Conservation (phyloP, 2,797 vertebrate species). For the Carduelis carduelis region DNA sequence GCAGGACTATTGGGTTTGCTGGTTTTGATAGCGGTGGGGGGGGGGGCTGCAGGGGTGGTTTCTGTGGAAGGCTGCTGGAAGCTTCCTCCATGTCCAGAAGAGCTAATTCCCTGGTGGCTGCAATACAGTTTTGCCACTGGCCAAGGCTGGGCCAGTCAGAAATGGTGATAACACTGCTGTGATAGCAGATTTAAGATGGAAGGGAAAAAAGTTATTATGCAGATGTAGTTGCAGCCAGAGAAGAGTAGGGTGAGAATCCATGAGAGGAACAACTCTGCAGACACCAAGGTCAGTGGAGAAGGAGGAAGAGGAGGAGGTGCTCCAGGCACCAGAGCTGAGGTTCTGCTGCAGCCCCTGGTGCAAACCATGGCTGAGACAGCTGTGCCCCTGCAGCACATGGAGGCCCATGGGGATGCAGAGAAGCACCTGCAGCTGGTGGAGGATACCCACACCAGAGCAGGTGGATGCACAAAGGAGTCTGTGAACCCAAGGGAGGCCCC, state of each 20-base stretch:
- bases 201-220: too few relatives aligned
- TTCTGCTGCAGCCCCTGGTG: neutral
- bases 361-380: neutral
- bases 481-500: neutral
- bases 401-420: neutral
- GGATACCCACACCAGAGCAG: neutral
- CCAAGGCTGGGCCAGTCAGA: too few relatives aligned
- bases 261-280: neutral
- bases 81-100: neutral
- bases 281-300: neutral
- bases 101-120: neutral
- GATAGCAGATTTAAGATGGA: neutral
- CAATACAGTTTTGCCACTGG: fast-evolving
- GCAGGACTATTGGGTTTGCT: neutral
- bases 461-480: too few relatives aligned
- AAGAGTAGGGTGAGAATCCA: neutral
- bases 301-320: too few relatives aligned
- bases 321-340: neutral
- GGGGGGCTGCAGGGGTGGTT: neutral
- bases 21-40: neutral
- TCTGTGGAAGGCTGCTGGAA: neutral
- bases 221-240: neutral
- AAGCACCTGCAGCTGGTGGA: neutral
- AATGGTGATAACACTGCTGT: neutral
- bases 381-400: neutral